Base-by-base conservation (phyloP, 2,888 invertebrate species). In the Caenorhabditis uteleia region DNA sequence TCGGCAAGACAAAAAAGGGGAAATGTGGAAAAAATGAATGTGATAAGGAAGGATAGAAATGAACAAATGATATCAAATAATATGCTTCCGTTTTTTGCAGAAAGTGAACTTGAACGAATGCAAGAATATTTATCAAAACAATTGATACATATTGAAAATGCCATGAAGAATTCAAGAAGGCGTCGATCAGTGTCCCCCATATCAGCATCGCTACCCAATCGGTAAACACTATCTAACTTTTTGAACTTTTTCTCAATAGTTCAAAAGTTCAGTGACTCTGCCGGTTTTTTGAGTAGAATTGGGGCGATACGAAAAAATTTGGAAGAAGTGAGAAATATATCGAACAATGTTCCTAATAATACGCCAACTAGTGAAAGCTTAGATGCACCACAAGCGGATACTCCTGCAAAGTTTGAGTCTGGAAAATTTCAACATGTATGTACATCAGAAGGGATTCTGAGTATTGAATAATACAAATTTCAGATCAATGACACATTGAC, bases 171-270 rank as follows among this genome's bases (percentile, higher is more conserved):
- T 23, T 40, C 61, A 20, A 31, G 70, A 16, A 55, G 47, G 33
- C 67, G 65, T 49, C 36, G 70, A 29, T 47, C 58, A n/a, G 50
- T 60, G n/a, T 70, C 70, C 3, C 72, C 75, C 5, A 68, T 72
- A 48, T 72, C 72, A 38, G 60, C 75, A n/a, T 72, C 74, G 23
- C 49, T 75, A 29, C 75, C 75, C 14, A 68, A 75, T 59, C 49
- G 71, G 69, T 69, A 34, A 34, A 31, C 21, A 8, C 18, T 20
- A 18, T 14, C 5, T 33, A 8, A 26, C 26, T 14, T 26, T 26
- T 26, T 5, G n/a, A 26, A n/a, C 20, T 7, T 20, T 26, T 25
- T 10, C 8, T 27, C 2, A 2, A n/a, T 27, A 36, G 7, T 23
- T 25, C 23, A 4, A 23, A 33, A 8, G 6, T 27, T 36, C 44